Conservation (phyloP, 2,113 vertebrate genomes). For the Leuciscus idus region DNA sequence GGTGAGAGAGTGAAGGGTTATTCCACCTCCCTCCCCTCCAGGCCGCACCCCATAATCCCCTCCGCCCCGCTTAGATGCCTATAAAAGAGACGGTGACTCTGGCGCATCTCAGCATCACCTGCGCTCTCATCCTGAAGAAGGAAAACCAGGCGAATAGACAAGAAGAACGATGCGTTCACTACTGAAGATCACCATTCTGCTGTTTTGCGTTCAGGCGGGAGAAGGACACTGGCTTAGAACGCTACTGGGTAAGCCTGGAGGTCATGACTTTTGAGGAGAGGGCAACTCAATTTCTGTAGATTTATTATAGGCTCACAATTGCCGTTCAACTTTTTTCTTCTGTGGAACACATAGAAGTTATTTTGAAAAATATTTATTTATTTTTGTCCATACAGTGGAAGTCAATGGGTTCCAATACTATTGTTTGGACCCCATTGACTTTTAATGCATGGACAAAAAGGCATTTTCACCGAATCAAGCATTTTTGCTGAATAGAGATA, state of each 20-base stretch:
- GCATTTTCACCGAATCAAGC: not conserved
- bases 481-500: not conserved
- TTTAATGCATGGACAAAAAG: not conserved
- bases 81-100: slow-evolving; percentile 75
- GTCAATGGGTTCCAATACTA: not conserved
- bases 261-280: slow-evolving; percentile 7
- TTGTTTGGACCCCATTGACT: not conserved
- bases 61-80: slow-evolving; percentile 64
- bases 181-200: slow-evolving; percentile 68
- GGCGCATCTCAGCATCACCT: slow-evolving; percentile 69
- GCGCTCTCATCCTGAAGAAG: slow-evolving; percentile 37
- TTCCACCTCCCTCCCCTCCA: slow-evolving; percentile 60
- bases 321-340: not conserved
- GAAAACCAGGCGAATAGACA: not conserved
- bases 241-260: slow-evolving; percentile 67
- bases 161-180: slow-evolving; percentile 66
- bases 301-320: not conserved
- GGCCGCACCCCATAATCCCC: slow-evolving; percentile 38
- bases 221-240: slow-evolving; percentile 64
- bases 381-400: not conserved
- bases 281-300: not conserved
- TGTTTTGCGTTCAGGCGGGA: slow-evolving; percentile 67
- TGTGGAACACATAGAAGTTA: not conserved
- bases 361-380: not conserved
- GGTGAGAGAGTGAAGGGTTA: slow-evolving; percentile 64